A percentile compares a stretch with the other conserved stretches of the same genome.
These are phyloP conservation scores for Carterocephalus palaemon DNA, from an alignment of 2,888 invertebrate genomes.

Conservation along the genomic window DNA sequence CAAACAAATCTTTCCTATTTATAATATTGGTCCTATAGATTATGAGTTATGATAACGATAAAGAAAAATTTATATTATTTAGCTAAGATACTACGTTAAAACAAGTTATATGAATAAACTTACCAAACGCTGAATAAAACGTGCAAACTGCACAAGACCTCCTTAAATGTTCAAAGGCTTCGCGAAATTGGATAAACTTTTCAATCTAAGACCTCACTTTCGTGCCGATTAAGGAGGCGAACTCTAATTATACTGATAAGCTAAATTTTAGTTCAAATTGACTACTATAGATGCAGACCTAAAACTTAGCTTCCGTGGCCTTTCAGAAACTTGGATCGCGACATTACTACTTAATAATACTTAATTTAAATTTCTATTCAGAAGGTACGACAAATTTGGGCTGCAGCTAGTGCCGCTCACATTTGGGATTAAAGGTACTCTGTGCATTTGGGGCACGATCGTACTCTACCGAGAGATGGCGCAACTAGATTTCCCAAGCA, in stretches of 20 bases:
- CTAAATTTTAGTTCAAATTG: constrained; percentile 1
- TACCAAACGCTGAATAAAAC: too few relatives aligned
- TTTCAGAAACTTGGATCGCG: constrained; percentile 1
- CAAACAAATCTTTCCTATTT: too few relatives aligned
- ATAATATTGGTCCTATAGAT: background rate
- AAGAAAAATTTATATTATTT: background rate
- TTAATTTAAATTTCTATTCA: background rate
- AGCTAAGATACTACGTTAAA: background rate
- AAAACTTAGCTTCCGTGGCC: constrained; percentile 1
- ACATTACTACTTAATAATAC: background rate
- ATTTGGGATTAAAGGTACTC: too few relatives aligned
- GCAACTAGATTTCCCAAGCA: too few relatives aligned
- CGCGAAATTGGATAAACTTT: constrained; percentile 2
- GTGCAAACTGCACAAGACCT: too few relatives aligned
- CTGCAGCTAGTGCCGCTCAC: too few relatives aligned
- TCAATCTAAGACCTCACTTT: constrained; percentile 6
- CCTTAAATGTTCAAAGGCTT: too few relatives aligned
- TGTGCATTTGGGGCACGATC: too few relatives aligned
- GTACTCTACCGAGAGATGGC: too few relatives aligned
- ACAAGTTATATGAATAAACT: too few relatives aligned
- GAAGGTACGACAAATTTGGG: too few relatives aligned
- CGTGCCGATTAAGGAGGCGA: constrained; percentile 1
- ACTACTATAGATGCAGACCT: constrained; percentile 4
- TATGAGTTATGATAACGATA: background rate
- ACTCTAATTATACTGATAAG: constrained; percentile 9